A percentile compares a stretch with the other conserved stretches of the same genome.
These are phyloP conservation scores for Scaptomyza flava DNA, from an alignment of 2,888 invertebrate genomes.

Conservation along the genomic window DNA sequence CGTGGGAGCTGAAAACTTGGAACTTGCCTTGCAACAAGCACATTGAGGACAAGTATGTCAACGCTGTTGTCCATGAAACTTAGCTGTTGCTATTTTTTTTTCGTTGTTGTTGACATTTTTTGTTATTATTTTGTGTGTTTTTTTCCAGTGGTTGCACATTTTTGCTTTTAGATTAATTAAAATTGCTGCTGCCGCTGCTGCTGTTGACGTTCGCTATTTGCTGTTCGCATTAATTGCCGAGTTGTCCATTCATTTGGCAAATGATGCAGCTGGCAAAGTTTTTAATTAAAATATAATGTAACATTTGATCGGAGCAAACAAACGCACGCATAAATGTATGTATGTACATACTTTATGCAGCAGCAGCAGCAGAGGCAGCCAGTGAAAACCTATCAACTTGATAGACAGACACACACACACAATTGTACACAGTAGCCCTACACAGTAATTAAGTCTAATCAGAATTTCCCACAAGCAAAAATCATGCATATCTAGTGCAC, in stretches of 20 bases:
- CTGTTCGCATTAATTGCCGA: constrained; percentile 65
- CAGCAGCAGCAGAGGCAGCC: constrained; percentile 33
- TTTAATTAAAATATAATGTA: constrained; percentile 76
- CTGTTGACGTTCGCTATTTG: constrained; percentile 32
- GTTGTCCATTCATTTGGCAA: constrained; percentile 74
- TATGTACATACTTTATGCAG: neutral
- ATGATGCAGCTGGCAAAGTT: constrained; percentile 74
- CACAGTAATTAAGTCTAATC: constrained; percentile 80
- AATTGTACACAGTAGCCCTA: constrained; percentile 40
- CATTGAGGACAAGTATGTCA: constrained; percentile 55
- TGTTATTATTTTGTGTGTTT: constrained; percentile 45
- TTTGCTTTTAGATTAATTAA: constrained; percentile 76
- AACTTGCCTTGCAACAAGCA: constrained; percentile 29
- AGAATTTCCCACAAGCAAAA: constrained; percentile 78
- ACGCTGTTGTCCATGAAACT: constrained; percentile 62
- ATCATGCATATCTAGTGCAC: constrained; percentile 71
- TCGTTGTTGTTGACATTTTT: constrained; percentile 29
- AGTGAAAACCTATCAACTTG: constrained; percentile 70
- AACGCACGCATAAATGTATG: constrained; percentile 22
- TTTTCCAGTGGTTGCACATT: constrained; percentile 50
- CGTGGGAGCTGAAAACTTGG: constrained; percentile 41
- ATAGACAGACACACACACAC: constrained; percentile 51
- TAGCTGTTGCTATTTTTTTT: constrained; percentile 33
- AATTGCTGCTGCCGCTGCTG: constrained; percentile 36
- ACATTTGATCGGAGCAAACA: constrained; percentile 63